Evolutionary conservation across 2,797 vertebrate genomes (phyloP).

Genomic region (Triplophysa bombifrons): DNA sequence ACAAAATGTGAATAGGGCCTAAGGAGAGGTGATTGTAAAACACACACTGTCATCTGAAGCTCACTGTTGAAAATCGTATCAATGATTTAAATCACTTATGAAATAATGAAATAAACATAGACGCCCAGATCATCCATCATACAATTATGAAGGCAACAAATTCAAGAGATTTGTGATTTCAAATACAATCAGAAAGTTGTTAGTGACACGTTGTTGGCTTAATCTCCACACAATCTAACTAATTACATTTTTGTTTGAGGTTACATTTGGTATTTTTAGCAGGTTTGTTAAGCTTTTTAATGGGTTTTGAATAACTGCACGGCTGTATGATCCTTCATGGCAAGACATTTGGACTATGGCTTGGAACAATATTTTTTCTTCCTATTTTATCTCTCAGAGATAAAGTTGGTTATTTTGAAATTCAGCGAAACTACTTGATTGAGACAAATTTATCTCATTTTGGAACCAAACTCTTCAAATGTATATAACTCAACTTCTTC

Average conservation of each 20-base stretch:
- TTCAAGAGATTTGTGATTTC: not conserved
- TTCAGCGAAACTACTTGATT: not conserved
- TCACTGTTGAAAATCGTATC: not conserved
- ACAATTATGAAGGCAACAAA: not conserved
- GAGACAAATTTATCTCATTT: too few species aligned
- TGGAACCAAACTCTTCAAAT: too few species aligned
- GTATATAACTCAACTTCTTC: conserved; percentile 20
- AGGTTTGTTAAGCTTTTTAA: too few species aligned
- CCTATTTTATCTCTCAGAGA: not conserved
- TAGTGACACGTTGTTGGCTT: not conserved
- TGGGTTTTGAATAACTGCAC: not conserved
- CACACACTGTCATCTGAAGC: conserved; percentile 44
- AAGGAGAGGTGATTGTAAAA: conserved; percentile 17
- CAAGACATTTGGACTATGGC: not conserved
- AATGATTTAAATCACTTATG: not conserved
- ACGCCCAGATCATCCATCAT: not conserved
- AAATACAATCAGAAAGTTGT: conserved; percentile 2
- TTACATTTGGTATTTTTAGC: too few species aligned
- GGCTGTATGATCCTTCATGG: not conserved
- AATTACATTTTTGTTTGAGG: too few species aligned
- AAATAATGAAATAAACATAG: not conserved
- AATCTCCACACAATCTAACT: not conserved
- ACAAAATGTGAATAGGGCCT: too few species aligned
- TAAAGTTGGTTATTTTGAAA: not conserved
- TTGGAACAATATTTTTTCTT: not conserved